Percentiles rank a stretch among this genome's conserved stretches.
Conservation (phyloP, 2,113 vertebrate species). For the Syngnathus typhle region DNA sequence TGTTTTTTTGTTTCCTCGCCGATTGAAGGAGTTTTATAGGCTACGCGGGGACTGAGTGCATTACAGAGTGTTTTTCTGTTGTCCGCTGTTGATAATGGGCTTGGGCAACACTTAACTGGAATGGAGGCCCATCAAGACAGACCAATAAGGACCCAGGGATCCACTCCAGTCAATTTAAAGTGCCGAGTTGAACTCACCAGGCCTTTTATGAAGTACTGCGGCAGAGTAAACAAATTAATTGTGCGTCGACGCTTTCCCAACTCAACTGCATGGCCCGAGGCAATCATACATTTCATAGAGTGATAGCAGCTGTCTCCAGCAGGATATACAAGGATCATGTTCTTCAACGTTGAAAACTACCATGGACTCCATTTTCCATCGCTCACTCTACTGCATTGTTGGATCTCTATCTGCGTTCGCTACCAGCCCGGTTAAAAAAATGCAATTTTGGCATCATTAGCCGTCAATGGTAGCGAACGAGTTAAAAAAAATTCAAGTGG, state of each 20-base stretch:
- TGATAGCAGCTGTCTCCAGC: conserved; percentile 55
- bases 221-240: conserved; percentile 73
- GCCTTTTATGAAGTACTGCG: conserved; percentile 62
- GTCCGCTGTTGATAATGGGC: conserved; percentile 52
- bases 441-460: too few species aligned
- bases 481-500: neutral
- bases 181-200: conserved; percentile 64
- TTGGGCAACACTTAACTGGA: conserved; percentile 55
- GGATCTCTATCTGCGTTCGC: conserved; percentile 10
- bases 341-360: conserved; percentile 48
- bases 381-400: conserved; percentile 19
- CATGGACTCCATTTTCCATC: conserved; percentile 34
- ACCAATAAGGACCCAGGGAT: conserved; percentile 63
- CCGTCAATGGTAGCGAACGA: too few species aligned
- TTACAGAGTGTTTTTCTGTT: conserved; percentile 36
- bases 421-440: too few species aligned
- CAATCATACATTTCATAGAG: conserved; percentile 67
- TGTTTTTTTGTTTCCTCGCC: conserved; percentile 11
- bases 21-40: conserved; percentile 25
- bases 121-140: conserved; percentile 52
- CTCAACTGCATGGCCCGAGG: conserved; percentile 50
- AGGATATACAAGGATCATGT: conserved; percentile 52
- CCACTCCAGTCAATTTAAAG: conserved; percentile 68
- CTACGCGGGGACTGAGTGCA: conserved; percentile 25
- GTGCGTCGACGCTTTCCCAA: conserved; percentile 48